Conservation (phyloP, 1,140 invertebrate species). For the Chionoecetes opilio region DNA sequence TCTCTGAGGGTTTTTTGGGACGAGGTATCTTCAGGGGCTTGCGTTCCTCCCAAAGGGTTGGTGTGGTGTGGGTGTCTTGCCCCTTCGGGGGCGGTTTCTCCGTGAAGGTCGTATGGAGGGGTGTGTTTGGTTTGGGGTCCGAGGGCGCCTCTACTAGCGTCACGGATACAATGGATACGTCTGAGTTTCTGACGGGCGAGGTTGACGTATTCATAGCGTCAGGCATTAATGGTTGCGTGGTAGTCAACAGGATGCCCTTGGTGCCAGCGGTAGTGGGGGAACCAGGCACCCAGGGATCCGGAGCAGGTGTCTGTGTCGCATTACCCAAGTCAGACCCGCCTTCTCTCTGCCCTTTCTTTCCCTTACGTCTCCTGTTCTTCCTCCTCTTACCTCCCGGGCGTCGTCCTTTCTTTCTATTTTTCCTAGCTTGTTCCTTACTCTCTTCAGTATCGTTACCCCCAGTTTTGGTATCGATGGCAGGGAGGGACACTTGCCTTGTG, state of each 20-base stretch:
- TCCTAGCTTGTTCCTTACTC: not conserved
- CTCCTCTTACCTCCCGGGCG: not conserved
- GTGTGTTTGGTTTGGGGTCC: not conserved
- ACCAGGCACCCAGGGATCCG: not conserved
- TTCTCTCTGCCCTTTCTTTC: not conserved
- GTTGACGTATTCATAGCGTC: not conserved
- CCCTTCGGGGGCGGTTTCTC: not conserved
- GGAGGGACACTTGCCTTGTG: not conserved
- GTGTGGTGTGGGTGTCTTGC: not conserved
- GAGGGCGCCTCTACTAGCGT: not conserved
- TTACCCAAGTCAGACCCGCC: not conserved
- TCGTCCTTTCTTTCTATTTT: conserved; percentile 36
- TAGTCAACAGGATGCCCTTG: not conserved
- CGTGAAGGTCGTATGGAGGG: not conserved
- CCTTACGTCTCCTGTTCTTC: not conserved
- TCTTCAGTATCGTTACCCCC: not conserved
- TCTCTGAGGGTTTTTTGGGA: not conserved
- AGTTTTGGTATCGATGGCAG: not conserved
- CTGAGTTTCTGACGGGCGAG: not conserved
- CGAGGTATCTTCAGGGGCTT: not conserved
- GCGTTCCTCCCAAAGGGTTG: not conserved
- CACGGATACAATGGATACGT: conserved; percentile 34
- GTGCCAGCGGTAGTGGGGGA: not conserved
- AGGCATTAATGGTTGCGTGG: too few relatives aligned
- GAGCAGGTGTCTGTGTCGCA: not conserved